Base-by-base conservation (phyloP, 2,888 invertebrate genomes). In the Cryptus viduatorius region DNA sequence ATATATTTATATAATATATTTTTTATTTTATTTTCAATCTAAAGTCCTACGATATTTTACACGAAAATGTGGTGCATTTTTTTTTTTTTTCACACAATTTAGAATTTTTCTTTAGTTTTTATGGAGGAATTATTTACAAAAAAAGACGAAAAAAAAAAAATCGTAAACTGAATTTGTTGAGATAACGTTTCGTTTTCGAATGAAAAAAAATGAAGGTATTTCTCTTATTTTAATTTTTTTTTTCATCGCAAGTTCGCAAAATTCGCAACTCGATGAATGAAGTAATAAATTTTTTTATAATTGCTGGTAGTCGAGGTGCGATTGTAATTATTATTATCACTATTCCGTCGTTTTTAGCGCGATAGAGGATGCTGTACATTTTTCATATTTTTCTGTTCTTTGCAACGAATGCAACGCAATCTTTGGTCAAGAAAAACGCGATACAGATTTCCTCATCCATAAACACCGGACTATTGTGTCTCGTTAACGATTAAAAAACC, bases 361-460 rank as follows among this genome's bases (percentile, higher is more conserved):
- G 19, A 53, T n/a, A 19, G 53, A 65, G 48, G 79, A 68, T 67
- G 72, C 83, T 80, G 72, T 77, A 77, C 77, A 80, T 80, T 14
- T 53, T 37, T 44, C 14, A 31, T 64, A n/a, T n/a, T 19, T 19
- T 50, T 50, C n/a, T 50, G 8, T 50, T 53, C 10, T 16, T 16
- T 19, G 37, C 4, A 50, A 82, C 53, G 29, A 68, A 68, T 48
- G 44, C 71, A 44, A 64, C 44, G 56, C 53, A 71, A 50, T 76
- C 83, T 83, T 83, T 80, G 83, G 83, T 71, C 42, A 80, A 59
- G 67, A 37, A 82, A 84, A 56, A 65, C 37, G 37, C 68, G 46
- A 78, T 56, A n/a, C 68, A n/a, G 68, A 68, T 68, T 72, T 8
- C 44, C 72, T 59, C 42, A 72, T 69, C 16, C 31, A 69, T 50